Evolutionary conservation across 1,140 invertebrate species (phyloP), one percentile per base, ranked within the genome.

Genomic region (Papilio helenus): DNA sequence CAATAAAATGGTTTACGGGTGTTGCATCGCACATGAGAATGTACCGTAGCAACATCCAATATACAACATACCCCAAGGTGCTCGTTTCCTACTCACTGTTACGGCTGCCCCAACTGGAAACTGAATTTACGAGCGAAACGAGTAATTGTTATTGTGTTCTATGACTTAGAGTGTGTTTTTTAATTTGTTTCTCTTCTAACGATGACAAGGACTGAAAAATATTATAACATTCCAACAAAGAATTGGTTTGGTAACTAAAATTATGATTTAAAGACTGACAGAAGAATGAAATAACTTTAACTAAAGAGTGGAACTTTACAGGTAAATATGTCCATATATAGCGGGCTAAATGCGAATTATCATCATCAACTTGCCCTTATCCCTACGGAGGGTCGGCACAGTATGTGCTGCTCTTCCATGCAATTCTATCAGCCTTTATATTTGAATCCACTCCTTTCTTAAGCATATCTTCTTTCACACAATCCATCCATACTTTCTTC

Each of bases 81-180:
- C 61, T 68, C 61, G 61, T 68, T 29, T 68, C 61, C 61, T 26
- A 68, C 61, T 29, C 26, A 68, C 23, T 1, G 61, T 68, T 61
- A 68, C 26, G 5, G 26, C 61, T 68, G 61, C 61, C 61, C 7
- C 12, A 68, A 68, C 23, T 68, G 26, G 23, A 14, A 68, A 68
- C 61, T 68, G 23, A 68, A 68, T 68, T 68, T 68, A 68, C 61
- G 61, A 68, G 61, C 61, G 61, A 29, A 68, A 68, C 23, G 26
- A 68, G 61, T 68, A 68, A 68, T 68, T 68, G 61, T 68, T 68
- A 68, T 68, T 68, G 61, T 68, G 61, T 29, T 29, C 61, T 65
- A 65, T 68, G 61, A 29, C 61, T 65, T 65, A 29, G 61, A 68
- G 20, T 61, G 61, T 29, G 20, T 68, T 58, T 58, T 58, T 58